Conservation (phyloP, 2,888 invertebrate species). For the Silvanus unidentatus region DNA sequence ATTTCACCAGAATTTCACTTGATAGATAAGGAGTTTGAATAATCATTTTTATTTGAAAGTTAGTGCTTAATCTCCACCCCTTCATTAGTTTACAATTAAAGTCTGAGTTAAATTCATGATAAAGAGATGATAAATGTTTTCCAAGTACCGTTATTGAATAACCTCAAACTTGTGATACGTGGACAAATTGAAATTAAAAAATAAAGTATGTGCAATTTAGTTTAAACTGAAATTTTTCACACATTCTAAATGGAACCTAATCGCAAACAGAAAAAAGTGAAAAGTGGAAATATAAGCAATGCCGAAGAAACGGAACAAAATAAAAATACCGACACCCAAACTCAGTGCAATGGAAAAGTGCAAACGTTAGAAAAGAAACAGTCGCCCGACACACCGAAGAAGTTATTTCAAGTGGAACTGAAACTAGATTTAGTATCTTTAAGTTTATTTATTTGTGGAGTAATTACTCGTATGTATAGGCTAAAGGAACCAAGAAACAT, state of each 20-base stretch:
- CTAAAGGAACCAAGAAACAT: conserved; percentile 80
- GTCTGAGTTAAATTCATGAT: no score
- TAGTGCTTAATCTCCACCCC: no score
- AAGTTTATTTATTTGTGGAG: conserved; percentile 61
- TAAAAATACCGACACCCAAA: conserved; percentile 5
- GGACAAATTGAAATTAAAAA: neutral
- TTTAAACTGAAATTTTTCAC: neutral
- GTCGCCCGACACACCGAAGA: conserved; percentile 9
- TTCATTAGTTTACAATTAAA: no score
- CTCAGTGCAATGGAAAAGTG: conserved; percentile 2
- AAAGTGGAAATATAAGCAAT: conserved; percentile 1
- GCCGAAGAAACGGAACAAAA: conserved; percentile 4
- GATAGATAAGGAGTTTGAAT: no score
- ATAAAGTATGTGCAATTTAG: neutral
- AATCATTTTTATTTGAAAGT: no score
- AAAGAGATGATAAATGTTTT: no score
- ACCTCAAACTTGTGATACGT: neutral
- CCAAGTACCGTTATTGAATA: neutral
- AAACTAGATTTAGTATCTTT: conserved; percentile 72
- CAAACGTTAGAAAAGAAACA: no score
- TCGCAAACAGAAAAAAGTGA: conserved; percentile 3
- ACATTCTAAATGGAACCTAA: neutral
- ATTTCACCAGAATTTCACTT: no score
- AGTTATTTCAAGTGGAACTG: conserved; percentile 53
- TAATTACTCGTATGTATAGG: conserved; percentile 75